These are phyloP conservation scores for Chiloscyllium punctatum DNA, from an alignment of 2,797 vertebrate genomes.

Conservation along the genomic window DNA sequence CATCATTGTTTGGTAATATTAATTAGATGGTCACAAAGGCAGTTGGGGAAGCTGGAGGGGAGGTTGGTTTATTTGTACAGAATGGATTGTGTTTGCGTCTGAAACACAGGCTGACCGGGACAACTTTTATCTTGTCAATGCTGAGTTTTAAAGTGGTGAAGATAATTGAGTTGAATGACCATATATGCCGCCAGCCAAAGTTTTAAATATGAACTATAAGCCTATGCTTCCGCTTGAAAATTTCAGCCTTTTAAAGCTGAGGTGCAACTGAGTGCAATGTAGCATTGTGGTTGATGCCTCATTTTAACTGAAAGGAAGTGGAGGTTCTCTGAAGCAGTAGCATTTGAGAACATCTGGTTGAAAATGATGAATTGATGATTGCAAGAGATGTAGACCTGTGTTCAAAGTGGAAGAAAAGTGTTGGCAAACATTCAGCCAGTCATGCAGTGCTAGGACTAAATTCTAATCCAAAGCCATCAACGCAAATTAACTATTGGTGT, in stretches of 20 bases:
- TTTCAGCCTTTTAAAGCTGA: background rate
- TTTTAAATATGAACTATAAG: background rate
- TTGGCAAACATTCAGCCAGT: background rate
- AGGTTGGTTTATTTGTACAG: background rate
- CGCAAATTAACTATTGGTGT: background rate
- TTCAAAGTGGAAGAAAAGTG: background rate
- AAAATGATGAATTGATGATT: background rate
- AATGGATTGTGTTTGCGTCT: too few relatives aligned
- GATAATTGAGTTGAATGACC: background rate
- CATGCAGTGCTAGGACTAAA: background rate
- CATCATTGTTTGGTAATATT: background rate
- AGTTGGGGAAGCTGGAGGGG: background rate
- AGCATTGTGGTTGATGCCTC: background rate
- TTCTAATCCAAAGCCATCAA: background rate
- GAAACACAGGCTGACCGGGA: background rate
- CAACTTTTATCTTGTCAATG: background rate
- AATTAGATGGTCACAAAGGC: background rate
- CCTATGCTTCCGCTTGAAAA: background rate
- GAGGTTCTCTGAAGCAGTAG: background rate
- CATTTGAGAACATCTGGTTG: background rate
- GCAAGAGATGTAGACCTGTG: too few relatives aligned
- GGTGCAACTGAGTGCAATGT: background rate
- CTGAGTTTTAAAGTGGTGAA: background rate
- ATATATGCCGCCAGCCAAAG: background rate
- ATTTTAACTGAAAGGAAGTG: background rate